These are phyloP conservation scores for Istiophorus platypterus DNA, from an alignment of 2,113 vertebrate genomes.

Conservation along the genomic window DNA sequence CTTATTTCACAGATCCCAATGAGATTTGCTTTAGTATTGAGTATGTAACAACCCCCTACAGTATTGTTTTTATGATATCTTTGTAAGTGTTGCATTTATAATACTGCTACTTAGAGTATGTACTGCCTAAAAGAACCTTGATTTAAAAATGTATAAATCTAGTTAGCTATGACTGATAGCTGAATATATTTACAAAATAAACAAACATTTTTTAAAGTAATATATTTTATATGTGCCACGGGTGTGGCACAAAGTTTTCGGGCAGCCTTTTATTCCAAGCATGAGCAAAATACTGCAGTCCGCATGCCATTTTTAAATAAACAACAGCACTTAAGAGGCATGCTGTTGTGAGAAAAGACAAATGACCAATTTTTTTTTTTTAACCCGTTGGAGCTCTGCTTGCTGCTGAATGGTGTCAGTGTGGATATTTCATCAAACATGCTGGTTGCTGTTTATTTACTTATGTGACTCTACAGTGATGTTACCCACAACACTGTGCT, in stretches of 20 bases:
- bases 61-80: neutral
- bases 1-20: neutral
- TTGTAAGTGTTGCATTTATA: neutral
- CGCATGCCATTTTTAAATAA: neutral
- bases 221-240: neutral
- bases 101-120: neutral
- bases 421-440: constrained; percentile 5
- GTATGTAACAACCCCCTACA: neutral
- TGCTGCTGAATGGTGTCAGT: neutral
- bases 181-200: too few species aligned
- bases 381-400: constrained; percentile 14
- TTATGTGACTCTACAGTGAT: neutral
- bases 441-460: constrained; percentile 15
- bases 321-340: neutral
- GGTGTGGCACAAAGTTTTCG: neutral
- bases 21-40: neutral
- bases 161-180: too few species aligned
- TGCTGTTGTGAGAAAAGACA: neutral
- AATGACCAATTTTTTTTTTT: constrained; percentile 1
- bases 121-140: too few species aligned
- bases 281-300: neutral
- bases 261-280: neutral
- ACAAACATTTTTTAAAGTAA: too few species aligned
- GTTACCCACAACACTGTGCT: neutral
- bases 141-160: too few species aligned